phyloP scores from a whole-genome alignment of 1,140 invertebrate genomes.

The Euwallacea similis region DNA sequence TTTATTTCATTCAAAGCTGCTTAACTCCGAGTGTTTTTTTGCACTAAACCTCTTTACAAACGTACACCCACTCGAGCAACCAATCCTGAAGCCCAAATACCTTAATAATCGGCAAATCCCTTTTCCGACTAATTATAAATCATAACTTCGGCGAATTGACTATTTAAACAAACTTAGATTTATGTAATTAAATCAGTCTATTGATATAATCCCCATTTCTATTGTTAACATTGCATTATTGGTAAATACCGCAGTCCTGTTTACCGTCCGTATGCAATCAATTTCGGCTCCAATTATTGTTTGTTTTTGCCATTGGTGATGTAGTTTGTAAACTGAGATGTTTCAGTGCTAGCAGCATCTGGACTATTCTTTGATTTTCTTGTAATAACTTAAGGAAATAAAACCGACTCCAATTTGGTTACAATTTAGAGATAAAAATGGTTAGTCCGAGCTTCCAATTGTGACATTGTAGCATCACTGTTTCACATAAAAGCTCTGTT shows the following conservation, averaged over 20 bases:
- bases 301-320: neutral
- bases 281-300: constrained; percentile 7
- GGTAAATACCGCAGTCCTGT: constrained; percentile 12
- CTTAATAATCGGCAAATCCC: neutral
- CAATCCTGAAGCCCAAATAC: no score
- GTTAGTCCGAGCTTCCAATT: neutral
- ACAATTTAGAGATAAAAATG: no score
- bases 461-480: neutral
- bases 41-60: no score
- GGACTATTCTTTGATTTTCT: no score
- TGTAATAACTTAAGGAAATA: no score
- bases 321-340: no score
- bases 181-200: constrained; percentile 7
- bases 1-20: neutral
- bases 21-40: neutral
- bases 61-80: no score
- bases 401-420: no score
- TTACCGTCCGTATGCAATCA: constrained; percentile 4
- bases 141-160: constrained; percentile 2
- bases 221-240: constrained; percentile 12
- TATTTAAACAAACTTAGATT: constrained; percentile 8
- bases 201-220: constrained; percentile 3
- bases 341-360: no score
- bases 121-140: constrained; percentile 6
- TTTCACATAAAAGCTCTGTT: neutral